Evolutionary conservation across 2,113 vertebrate species (phyloP), one percentile per base, ranked within the genome.

Genomic region (Gallinago jamesoni): DNA sequence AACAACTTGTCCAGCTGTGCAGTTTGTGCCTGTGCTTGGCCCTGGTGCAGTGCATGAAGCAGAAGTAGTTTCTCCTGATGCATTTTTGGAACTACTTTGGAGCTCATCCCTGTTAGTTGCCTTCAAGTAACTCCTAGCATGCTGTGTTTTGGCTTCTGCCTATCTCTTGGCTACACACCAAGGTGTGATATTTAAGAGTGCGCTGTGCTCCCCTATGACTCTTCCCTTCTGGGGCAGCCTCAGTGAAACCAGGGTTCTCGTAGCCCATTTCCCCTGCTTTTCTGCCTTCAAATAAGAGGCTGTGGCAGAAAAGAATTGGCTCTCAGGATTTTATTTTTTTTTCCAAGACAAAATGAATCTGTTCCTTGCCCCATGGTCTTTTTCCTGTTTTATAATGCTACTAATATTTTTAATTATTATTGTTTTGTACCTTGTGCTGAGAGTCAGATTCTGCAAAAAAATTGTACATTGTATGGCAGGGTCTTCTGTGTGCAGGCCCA

Each of bases 41-140:
- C 56, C n/a, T 0, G 1, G 56, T 66, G 35, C 50, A 62, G 30
- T 4, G 0, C 0, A 3, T 6, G 22, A 27, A 77, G 33, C 79
- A 60, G 63, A 92, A 53, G 63, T 57, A 60, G 59, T 37, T 88
- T 63, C 7, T 94, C 24, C 14, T 57, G 25, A 43, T 67, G 35
- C 18, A 12, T 62, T 86, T 93, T 92, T 90, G 28, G 63, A 87
- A 45, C 24, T 70, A 5, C 48, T 77, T 77, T 45, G 70, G 86
- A 94, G 68, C 55, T 70, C 1, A 0, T 69, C 28, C 14, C 59
- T 88, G 24, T 57, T 73, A 24, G 67, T 64, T 87, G 57, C 41
- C 82, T 90, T 60, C 35, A 79, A 82, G 75, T 57, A 68, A 11
- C 45, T 92, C 56, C 28, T 76, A 25, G 30, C 59, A 4, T 57